These are phyloP conservation scores for Lepus europaeus DNA, from an alignment of 2,113 vertebrate species.

Conservation along the genomic window DNA sequence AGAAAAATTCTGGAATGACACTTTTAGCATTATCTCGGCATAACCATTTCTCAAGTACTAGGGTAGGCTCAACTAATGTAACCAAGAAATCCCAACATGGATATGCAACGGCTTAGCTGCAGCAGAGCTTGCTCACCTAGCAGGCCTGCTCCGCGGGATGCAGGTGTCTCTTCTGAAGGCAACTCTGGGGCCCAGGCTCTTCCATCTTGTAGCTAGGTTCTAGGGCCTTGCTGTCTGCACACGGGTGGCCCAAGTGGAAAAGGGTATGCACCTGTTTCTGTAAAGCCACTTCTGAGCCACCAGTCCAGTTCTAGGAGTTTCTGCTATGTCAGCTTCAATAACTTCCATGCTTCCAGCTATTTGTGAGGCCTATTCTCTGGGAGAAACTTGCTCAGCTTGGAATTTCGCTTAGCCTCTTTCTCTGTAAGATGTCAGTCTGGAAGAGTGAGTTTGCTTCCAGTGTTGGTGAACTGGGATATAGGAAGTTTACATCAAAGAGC, in stretches of 20 bases:
- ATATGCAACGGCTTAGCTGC: not conserved
- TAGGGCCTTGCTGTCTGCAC: not conserved
- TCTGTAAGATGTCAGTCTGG: not conserved
- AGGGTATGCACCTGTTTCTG: not conserved
- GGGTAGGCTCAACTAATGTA: not conserved
- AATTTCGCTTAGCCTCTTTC: not conserved
- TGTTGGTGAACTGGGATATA: not conserved
- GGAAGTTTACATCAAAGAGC: too few species aligned
- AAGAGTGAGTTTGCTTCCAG: not conserved
- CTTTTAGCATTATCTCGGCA: not conserved
- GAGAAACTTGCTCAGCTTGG: not conserved
- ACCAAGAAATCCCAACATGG: not conserved
- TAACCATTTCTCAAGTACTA: not conserved
- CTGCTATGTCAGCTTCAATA: not conserved
- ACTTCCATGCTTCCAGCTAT: not conserved
- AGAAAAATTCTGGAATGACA: conserved; percentile 1
- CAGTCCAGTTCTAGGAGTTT: not conserved
- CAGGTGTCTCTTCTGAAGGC: not conserved
- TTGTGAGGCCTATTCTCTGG: not conserved
- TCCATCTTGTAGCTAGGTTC: not conserved
- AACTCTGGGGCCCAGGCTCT: not conserved
- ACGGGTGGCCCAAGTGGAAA: not conserved
- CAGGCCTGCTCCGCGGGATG: too few species aligned
- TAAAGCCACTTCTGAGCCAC: not conserved
- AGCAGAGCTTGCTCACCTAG: not conserved